Percentiles rank a stretch among this genome's conserved stretches.
These are phyloP conservation scores for Bettongia penicillata DNA, from an alignment of 2,113 vertebrate genomes.

Conservation along the genomic window DNA sequence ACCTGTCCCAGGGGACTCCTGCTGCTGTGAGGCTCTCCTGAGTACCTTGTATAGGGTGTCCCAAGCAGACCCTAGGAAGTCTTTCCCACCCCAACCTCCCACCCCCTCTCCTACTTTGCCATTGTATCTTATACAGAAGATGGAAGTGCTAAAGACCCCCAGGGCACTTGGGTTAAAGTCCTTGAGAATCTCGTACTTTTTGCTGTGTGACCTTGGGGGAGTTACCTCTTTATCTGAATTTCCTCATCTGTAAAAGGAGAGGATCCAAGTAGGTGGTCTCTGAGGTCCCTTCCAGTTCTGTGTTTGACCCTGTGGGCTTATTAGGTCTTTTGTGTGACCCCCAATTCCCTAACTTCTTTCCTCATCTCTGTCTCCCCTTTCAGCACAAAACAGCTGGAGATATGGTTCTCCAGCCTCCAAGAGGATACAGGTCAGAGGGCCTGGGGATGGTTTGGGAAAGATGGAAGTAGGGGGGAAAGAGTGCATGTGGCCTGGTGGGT, in stretches of 20 bases:
- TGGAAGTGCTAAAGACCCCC: not conserved
- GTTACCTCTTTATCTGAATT: not conserved
- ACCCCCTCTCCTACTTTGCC: not conserved
- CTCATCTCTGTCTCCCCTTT: constrained; percentile 16
- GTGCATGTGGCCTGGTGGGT: not conserved
- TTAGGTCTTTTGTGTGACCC: not conserved
- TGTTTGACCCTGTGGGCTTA: not conserved
- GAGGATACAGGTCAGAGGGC: constrained; percentile 87
- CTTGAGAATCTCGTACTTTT: not conserved
- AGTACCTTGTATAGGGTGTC: accelerated
- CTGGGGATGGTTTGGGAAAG: not conserved
- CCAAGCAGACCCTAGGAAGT: not conserved
- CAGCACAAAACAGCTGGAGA: constrained; percentile 92
- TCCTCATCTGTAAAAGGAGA: not conserved
- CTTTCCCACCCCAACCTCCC: not conserved
- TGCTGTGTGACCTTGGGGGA: not conserved
- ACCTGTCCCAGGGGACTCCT: not conserved
- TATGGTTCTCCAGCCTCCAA: constrained; percentile 94
- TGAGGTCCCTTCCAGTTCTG: not conserved
- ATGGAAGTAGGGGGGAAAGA: not conserved
- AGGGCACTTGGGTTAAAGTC: not conserved
- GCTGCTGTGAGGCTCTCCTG: not conserved
- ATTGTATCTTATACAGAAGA: too few relatives aligned
- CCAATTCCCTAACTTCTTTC: not conserved
- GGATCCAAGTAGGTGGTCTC: not conserved